A percentile compares a stretch with the other conserved stretches of the same genome.
These are phyloP conservation scores for Miichthys miiuy DNA, from an alignment of 2,797 vertebrate species.

Conservation along the genomic window DNA sequence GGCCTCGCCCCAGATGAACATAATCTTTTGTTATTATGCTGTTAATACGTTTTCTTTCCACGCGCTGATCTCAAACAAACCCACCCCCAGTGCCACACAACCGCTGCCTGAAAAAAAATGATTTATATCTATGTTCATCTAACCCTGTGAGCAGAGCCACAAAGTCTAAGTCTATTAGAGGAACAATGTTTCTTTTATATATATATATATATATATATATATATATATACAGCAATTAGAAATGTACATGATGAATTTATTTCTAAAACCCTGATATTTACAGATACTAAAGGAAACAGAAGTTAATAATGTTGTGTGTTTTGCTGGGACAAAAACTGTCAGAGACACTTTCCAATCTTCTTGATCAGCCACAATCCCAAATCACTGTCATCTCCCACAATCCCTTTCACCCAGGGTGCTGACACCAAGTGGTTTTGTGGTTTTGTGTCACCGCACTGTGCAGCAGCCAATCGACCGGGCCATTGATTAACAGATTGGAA, in stretches of 20 bases:
- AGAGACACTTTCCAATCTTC: conserved; percentile 29
- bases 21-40: conserved; percentile 88
- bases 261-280: conserved; percentile 21
- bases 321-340: not conserved
- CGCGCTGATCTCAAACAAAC: conserved; percentile 76
- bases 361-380: conserved; percentile 28
- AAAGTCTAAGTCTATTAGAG: conserved; percentile 39
- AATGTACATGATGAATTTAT: conserved; percentile 1
- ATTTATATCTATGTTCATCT: conserved; percentile 68
- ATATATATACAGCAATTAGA: conserved; percentile 47
- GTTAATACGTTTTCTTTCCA: conserved; percentile 84
- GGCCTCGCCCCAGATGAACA: conserved; percentile 81
- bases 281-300: conserved; percentile 15
- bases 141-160: conserved; percentile 68
- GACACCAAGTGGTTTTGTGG: conserved; percentile 60
- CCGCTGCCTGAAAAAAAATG: conserved; percentile 33
- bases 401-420: conserved; percentile 72
- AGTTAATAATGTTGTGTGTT: conserved; percentile 5
- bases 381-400: conserved; percentile 62
- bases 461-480: conserved; percentile 74
- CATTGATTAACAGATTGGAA: conserved; percentile 89
- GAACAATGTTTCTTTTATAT: conserved; percentile 19
- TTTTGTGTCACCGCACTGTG: conserved; percentile 40
- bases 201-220: not conserved
- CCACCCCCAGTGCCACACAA: conserved; percentile 58